Evolutionary conservation across 2,888 invertebrate genomes (phyloP).

Genomic region (Orthonychiurus folsomi): DNA sequence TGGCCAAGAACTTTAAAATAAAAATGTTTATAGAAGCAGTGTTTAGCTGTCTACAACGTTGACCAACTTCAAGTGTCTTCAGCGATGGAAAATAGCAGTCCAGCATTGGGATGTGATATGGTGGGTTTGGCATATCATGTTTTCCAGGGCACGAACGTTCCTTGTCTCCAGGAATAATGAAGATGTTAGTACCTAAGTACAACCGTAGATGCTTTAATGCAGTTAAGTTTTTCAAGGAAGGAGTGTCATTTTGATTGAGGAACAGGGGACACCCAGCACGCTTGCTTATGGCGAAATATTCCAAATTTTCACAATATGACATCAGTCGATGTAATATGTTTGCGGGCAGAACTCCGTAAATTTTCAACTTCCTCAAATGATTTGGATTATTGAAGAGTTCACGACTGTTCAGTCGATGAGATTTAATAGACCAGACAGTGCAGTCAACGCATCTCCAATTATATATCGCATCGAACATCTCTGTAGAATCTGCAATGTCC

Average conservation of each 20-base stretch:
- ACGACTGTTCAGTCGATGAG: background rate
- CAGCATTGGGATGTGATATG: background rate
- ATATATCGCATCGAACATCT: background rate
- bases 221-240: background rate
- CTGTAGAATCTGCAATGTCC: background rate
- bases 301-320: background rate
- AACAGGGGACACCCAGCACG: background rate
- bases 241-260: background rate
- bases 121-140: background rate
- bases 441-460: background rate
- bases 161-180: background rate
- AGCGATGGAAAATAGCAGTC: constrained; percentile 4
- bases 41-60: background rate
- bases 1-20: background rate
- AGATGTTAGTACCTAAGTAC: background rate
- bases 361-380: background rate
- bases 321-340: background rate
- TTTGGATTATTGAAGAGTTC: background rate
- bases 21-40: background rate
- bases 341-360: background rate
- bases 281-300: background rate
- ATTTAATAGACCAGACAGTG: background rate
- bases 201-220: background rate
- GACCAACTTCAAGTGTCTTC: background rate
- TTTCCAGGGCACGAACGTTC: background rate